Evolutionary conservation across 2,113 vertebrate genomes (phyloP).

Genomic region (Nycticryphes semicollaris): DNA sequence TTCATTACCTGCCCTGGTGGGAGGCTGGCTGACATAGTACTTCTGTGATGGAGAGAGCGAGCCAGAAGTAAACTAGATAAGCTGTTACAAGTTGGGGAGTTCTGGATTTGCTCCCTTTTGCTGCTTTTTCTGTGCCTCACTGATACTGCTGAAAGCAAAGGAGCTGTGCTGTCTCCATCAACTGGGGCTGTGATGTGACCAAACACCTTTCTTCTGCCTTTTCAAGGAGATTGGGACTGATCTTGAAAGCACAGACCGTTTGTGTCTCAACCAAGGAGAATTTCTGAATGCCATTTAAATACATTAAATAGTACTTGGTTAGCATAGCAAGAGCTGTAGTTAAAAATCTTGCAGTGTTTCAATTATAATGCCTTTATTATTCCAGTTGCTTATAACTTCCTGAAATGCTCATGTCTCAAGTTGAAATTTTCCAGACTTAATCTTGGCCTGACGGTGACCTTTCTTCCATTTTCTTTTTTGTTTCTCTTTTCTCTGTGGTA

Average conservation of each 20-base stretch:
- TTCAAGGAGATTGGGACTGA: not conserved
- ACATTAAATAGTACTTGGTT: not conserved
- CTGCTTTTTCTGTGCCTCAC: not conserved
- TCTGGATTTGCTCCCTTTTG: not conserved
- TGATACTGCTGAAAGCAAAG: not conserved
- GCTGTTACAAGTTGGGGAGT: not conserved
- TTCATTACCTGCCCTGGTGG: not conserved
- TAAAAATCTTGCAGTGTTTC: slow-evolving; percentile 7
- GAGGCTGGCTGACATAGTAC: not conserved
- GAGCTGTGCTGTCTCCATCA: not conserved
- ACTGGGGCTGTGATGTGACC: not conserved
- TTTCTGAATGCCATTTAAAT: slow-evolving; percentile 2
- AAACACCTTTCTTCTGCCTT: not conserved
- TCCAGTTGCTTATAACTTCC: slow-evolving; percentile 39
- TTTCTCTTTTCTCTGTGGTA: slow-evolving; percentile 7
- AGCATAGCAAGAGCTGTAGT: not conserved
- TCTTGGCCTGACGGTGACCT: slow-evolving; percentile 39
- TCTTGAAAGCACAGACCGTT: not conserved
- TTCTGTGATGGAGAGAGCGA: not conserved
- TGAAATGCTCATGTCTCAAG: not conserved
- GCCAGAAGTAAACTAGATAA: not conserved
- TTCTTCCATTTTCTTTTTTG: not conserved
- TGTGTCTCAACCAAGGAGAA: not conserved
- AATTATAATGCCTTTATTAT: slow-evolving; percentile 17
- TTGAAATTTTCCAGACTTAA: slow-evolving; percentile 41